Conservation (phyloP, 2,888 invertebrate species). For the Conchocele bisecta region DNA sequence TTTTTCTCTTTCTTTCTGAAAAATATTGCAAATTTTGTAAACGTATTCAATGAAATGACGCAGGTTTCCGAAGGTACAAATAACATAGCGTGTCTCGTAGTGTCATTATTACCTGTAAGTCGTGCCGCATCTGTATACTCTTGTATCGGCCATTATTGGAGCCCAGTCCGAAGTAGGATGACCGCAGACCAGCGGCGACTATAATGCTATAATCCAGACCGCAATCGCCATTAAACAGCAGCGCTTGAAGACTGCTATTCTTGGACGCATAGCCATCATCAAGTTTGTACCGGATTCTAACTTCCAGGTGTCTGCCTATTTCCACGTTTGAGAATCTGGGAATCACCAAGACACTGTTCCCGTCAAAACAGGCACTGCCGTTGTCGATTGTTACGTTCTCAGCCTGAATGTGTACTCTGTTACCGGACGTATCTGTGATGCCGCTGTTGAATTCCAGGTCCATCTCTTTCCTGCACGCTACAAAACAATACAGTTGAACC, state of each 20-base stretch:
- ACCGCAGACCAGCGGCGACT: slow-evolving; percentile 13
- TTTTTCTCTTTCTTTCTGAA: no score
- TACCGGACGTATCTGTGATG: slow-evolving; percentile 28
- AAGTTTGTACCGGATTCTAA: slow-evolving; percentile 30
- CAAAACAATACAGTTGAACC: slow-evolving; percentile 8
- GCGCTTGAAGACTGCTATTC: slow-evolving; percentile 22
- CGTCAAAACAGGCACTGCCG: slow-evolving; percentile 47
- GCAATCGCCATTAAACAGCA: slow-evolving; percentile 55
- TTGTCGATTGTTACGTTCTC: slow-evolving; percentile 35
- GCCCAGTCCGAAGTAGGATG: slow-evolving; percentile 22
- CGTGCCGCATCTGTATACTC: no score
- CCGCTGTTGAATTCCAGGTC: slow-evolving; percentile 40
- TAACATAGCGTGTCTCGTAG: no score
- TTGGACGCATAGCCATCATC: not conserved
- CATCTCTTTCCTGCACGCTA: slow-evolving; percentile 43
- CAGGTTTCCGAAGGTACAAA: no score
- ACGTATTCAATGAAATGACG: no score
- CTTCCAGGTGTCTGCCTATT: slow-evolving; percentile 36
- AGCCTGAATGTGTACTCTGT: slow-evolving; percentile 35
- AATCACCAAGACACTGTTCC: slow-evolving; percentile 44
- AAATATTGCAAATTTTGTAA: no score
- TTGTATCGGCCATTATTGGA: slow-evolving; percentile 6
- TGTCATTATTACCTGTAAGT: no score
- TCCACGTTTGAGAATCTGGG: slow-evolving; percentile 48
- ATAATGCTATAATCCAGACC: slow-evolving; percentile 39